Evolutionary conservation across 1,140 invertebrate species (phyloP), one percentile per base, ranked within the genome.

Genomic region (Idris sp.): DNA sequence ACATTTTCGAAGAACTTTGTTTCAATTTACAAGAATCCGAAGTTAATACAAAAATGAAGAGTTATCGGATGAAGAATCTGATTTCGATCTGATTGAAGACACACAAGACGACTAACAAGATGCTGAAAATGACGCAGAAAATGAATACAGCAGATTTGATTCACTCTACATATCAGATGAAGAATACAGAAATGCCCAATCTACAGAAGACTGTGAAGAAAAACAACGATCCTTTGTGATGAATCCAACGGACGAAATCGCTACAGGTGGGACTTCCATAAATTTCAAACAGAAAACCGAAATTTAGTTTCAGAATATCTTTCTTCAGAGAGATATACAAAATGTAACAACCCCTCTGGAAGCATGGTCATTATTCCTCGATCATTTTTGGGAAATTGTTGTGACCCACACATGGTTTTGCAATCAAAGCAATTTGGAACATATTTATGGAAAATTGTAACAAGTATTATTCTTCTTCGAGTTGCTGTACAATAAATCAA

Each of bases 291-390:
- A 30, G 2, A 9, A n/a, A 6, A 6, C 28, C 4, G 28, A 30
- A 4, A 6, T 30, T 3, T 9, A 30, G 8, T 30, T 4, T 9
- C 28, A 30, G n/a, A 6, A 2, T 51, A 15, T 22, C 10, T 26
- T n/a, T 14, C 49, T 14, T 18, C 10, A 16, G 10, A 40, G 5
- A 53, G 35, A 38, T 11, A 22, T 4, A 35, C 33, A 4, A n/a
- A 18, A 14, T 7, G 30, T 7, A 15, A 28, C 2, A 13, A 40
- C 7, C 11, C 19, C 35, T 4, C n/a, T 53, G 2, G 33, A 53
- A 28, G 35, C 49, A 7, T 53, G 36, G n/a, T 2, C 36, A 28
- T 10, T 38, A 36, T 18, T 46, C n/a, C 11, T 46, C 1, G 19
- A 46, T 11, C n/a, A 46, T 31, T 8, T 46, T 4, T 2, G 28